phyloP scores from a whole-genome alignment of 2,888 invertebrate genomes.

The Nasonia oneida region DNA sequence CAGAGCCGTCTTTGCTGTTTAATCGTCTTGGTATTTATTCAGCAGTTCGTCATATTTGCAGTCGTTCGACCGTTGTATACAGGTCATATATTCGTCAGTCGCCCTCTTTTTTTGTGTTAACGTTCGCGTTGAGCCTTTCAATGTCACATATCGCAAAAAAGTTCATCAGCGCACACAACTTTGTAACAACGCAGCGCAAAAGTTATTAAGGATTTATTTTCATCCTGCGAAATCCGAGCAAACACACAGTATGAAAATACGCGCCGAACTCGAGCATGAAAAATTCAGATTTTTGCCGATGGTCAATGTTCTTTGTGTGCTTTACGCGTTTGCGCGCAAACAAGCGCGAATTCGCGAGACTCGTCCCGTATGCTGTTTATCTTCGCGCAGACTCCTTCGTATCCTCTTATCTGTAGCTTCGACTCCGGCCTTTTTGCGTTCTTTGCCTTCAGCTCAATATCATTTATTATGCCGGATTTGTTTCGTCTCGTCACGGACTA shows the following conservation, averaged over 20 bases:
- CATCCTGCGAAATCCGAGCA: not conserved
- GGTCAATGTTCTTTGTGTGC: not conserved
- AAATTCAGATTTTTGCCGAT: not conserved
- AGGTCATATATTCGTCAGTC: not conserved
- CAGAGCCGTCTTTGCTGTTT: not conserved
- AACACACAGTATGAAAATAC: not conserved
- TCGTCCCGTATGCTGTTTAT: constrained; percentile 12
- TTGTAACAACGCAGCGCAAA: not conserved
- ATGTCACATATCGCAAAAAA: no score
- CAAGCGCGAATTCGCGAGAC: not conserved
- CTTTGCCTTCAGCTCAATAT: constrained; percentile 23
- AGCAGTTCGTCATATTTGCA: not conserved
- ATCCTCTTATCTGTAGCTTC: constrained; percentile 27
- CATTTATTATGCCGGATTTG: constrained; percentile 34
- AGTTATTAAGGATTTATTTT: not conserved
- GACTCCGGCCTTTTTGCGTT: not conserved
- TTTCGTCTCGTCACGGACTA: constrained; percentile 10
- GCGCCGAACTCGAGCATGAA: not conserved
- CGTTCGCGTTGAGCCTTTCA: no score
- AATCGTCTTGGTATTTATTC: not conserved
- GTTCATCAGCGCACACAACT: no score
- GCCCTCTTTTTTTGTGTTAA: not conserved
- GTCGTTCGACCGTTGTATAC: not conserved
- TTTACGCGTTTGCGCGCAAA: not conserved
- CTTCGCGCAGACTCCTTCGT: not conserved